Evolutionary conservation across 2,888 invertebrate genomes (phyloP).

Genomic region (Atrina japonica): DNA sequence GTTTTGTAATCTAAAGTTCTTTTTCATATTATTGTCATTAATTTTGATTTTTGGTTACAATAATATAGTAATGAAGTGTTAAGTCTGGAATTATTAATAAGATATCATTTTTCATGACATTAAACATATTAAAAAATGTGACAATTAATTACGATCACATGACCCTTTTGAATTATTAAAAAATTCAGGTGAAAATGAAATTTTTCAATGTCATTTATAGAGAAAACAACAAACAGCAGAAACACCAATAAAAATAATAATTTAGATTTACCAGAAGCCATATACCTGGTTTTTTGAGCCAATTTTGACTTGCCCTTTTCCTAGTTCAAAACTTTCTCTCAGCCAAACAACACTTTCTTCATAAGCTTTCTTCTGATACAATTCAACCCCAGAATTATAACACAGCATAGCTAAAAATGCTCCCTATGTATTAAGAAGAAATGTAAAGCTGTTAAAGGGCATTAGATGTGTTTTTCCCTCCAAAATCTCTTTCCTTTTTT

Average conservation of each 20-base stretch:
- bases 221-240: too few relatives aligned
- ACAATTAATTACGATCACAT: too few relatives aligned
- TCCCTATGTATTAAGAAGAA: constrained; percentile 51
- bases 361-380: constrained; percentile 65
- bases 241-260: too few relatives aligned
- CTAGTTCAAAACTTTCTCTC: constrained; percentile 74
- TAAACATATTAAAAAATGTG: too few relatives aligned
- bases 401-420: constrained; percentile 72
- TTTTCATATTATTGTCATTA: not conserved
- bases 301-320: constrained; percentile 60
- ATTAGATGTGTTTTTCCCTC: not conserved
- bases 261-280: too few relatives aligned
- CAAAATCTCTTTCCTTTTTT: not conserved
- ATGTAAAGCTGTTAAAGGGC: not conserved
- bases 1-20: too few relatives aligned
- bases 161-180: too few relatives aligned
- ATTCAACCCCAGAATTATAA: constrained; percentile 78
- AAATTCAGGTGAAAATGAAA: too few relatives aligned
- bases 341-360: constrained; percentile 67
- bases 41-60: not conserved
- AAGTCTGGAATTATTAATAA: too few relatives aligned
- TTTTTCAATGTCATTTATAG: too few relatives aligned
- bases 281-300: constrained; percentile 72
- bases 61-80: too few relatives aligned
- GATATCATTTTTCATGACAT: too few relatives aligned